Conservation (phyloP, 2,888 invertebrate genomes). For the Lasiommata megera region DNA sequence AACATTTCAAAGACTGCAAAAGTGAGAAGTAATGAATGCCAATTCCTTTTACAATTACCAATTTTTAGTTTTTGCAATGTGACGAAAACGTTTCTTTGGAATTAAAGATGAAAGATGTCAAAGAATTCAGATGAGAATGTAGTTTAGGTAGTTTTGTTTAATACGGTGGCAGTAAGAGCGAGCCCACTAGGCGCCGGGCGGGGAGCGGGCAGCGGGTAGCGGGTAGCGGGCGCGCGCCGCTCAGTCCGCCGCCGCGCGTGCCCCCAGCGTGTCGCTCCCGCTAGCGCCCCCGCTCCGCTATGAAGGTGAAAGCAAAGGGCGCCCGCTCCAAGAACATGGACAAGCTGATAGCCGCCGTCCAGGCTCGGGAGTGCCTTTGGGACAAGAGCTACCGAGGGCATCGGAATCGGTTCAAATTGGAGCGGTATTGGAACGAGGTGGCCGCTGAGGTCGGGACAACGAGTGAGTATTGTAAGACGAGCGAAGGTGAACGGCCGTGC, state of each 20-base stretch:
- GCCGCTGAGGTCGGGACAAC: constrained; percentile 71
- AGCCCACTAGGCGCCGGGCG: constrained; percentile 41
- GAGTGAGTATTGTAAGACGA: constrained; percentile 57
- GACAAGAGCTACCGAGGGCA: constrained; percentile 72
- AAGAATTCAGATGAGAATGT: too few relatives aligned
- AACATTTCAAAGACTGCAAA: too few relatives aligned
- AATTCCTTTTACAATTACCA: too few relatives aligned
- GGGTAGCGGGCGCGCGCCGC: constrained; percentile 39
- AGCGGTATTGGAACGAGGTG: constrained; percentile 76
- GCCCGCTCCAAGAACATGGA: constrained; percentile 70
- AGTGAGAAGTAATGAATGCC: too few relatives aligned
- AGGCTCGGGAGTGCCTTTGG: constrained; percentile 73
- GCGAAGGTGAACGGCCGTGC: constrained; percentile 48
- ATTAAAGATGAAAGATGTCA: too few relatives aligned
- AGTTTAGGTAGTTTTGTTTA: too few relatives aligned
- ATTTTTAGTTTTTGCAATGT: too few relatives aligned
- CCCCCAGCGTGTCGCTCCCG: constrained; percentile 55
- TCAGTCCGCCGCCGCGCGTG: constrained; percentile 56
- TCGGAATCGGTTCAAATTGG: constrained; percentile 70
- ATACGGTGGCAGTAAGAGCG: neutral
- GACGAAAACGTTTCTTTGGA: too few relatives aligned
- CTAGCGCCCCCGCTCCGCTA: constrained; percentile 57
- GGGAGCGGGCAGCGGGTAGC: constrained; percentile 44
- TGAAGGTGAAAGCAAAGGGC: constrained; percentile 59
- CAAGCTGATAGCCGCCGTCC: constrained; percentile 72